Percentiles rank a stretch among this genome's conserved stretches.
These are phyloP conservation scores for Cinclus cinclus DNA, from an alignment of 2,113 vertebrate species.

Conservation along the genomic window DNA sequence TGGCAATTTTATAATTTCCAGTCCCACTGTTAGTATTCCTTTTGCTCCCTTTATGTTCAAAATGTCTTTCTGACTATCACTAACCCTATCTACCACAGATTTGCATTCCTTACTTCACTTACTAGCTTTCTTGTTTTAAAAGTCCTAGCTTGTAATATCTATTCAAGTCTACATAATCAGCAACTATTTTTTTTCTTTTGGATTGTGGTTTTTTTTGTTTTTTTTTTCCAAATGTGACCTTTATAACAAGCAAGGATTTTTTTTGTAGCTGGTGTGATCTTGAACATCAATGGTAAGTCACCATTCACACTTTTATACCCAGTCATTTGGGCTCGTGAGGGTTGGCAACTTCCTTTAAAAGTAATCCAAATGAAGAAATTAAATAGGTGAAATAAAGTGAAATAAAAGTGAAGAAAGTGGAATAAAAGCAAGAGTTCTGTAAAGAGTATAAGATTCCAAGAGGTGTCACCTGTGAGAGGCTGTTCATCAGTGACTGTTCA, in stretches of 20 bases:
- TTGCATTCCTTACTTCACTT: not conserved
- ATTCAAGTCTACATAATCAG: not conserved
- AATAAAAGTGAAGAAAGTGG: not conserved
- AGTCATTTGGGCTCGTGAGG: not conserved
- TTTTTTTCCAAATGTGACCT: not conserved
- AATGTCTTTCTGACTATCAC: not conserved
- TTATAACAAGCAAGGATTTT: not conserved
- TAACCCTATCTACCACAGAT: not conserved
- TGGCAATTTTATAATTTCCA: constrained; percentile 8
- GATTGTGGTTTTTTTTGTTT: too few species aligned
- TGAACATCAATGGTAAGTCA: not conserved
- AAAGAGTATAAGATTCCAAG: not conserved
- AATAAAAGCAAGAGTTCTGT: not conserved
- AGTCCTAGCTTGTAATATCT: not conserved
- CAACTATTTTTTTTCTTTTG: not conserved
- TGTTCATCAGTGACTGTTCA: not conserved
- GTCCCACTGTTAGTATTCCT: not conserved
- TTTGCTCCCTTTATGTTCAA: not conserved
- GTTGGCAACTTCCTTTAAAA: not conserved
- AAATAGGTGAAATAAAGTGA: not conserved
- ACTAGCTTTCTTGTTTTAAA: not conserved
- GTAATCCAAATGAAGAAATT: not conserved
- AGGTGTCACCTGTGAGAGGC: not conserved
- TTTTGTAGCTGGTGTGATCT: not conserved
- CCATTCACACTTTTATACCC: not conserved